Conservation (phyloP, 2,888 invertebrate species). For the Chrysolina americana region DNA sequence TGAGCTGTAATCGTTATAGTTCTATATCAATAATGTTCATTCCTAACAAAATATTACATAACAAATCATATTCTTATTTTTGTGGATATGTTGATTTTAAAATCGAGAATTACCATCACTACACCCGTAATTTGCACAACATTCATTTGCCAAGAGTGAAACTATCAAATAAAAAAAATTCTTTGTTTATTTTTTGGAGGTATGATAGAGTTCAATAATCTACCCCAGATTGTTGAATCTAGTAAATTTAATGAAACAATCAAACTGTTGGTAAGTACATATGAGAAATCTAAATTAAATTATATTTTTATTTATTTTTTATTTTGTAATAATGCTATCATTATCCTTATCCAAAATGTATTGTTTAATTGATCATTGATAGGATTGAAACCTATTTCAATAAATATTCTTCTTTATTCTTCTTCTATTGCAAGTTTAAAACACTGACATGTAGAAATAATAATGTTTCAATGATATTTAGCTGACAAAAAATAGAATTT, state of each 20-base stretch:
- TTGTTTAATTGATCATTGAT: too few species aligned
- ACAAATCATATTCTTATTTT: slow-evolving; percentile 14
- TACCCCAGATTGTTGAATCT: slow-evolving; percentile 5
- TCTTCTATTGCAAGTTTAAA: too few species aligned
- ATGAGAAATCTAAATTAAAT: too few species aligned
- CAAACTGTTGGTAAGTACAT: too few species aligned
- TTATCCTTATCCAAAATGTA: too few species aligned
- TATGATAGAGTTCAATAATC: not conserved
- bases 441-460: too few species aligned
- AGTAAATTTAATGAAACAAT: slow-evolving; percentile 1
- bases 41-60: slow-evolving; percentile 22
- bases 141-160: not conserved
- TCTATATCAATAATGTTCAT: slow-evolving; percentile 9
- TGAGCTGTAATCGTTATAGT: slow-evolving; percentile 17
- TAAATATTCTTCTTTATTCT: too few species aligned
- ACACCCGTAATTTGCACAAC: not conserved
- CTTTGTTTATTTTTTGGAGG: slow-evolving; percentile 19
- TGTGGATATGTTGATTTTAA: slow-evolving; percentile 5
- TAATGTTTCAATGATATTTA: too few species aligned
- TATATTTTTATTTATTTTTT: too few species aligned
- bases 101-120: not conserved
- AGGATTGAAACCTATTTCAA: too few species aligned
- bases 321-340: too few species aligned
- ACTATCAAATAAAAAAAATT: slow-evolving; percentile 20
- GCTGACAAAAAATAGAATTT: too few species aligned